Base-by-base conservation (phyloP, 2,888 invertebrate genomes). In the Germaria angustata region DNA sequence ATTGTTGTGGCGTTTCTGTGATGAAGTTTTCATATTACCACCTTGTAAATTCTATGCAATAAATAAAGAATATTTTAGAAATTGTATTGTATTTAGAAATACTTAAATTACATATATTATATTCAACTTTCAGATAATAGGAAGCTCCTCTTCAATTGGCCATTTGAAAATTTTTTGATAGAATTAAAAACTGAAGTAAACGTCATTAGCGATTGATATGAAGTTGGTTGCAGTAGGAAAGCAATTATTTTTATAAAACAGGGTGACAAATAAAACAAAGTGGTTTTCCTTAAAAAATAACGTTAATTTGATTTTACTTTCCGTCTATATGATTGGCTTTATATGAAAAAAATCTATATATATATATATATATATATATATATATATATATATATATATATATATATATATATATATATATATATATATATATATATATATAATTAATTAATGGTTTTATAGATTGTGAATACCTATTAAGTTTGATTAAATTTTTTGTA, bases 1-100 rank as follows among this genome's bases (percentile, higher is more conserved):
- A 69, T 76, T 84, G 41, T 84, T 71, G 2, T 69, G 53, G 2
- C 77, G 77, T 51, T 80, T 84, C 6, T 84, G 75, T 8, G 72
- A 61, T 34, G 77, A 68, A 24, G 49, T 57, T 55, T 82, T 82
- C 82, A 82, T 82, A 17, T 55, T 73, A 2, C 39, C 13, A n/a
- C 20, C 46, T 11, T 51, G 22, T 17, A 13, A 7, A 28, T 32
- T 13, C 2, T 13, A 6, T 32, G 8, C 0, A 11, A 15, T 39
- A 13, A 24, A 28, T 1, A 66, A 51, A 24, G 4, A 39, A 15
- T 46, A 46, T 20, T 41, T 34, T 22, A 7, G 1, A 0, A 0
- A n/a, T 2, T 17, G 11, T 46, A 22, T 1, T 15, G 6, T 15
- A 13, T 17, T 24, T 24, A 0, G 15, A 32, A 20, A 61, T 17